Evolutionary conservation across 1,140 invertebrate genomes (phyloP).

Genomic region (Brachionus koreanus): DNA sequence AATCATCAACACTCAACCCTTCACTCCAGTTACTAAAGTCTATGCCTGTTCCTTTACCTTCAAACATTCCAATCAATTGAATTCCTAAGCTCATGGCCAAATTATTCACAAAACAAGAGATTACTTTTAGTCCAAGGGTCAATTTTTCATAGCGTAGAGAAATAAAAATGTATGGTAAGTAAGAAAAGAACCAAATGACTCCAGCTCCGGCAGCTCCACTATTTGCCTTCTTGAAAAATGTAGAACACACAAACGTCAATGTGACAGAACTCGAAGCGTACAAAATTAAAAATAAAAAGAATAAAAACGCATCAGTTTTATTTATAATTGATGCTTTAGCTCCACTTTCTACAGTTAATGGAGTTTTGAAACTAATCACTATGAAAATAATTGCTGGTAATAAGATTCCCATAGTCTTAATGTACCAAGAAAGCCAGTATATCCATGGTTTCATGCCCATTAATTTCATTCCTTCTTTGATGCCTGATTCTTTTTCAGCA

Average conservation of each 20-base stretch:
- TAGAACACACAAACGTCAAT: constrained; percentile 32
- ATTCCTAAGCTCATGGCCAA: constrained; percentile 53
- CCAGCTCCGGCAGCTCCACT: constrained; percentile 52
- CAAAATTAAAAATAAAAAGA: constrained; percentile 48
- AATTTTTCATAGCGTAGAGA: constrained; percentile 62
- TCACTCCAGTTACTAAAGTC: constrained; percentile 36
- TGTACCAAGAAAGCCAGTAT: constrained; percentile 78
- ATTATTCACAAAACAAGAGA: constrained; percentile 51
- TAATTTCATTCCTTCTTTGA: constrained; percentile 71
- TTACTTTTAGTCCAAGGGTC: constrained; percentile 48
- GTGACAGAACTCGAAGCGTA: constrained; percentile 32
- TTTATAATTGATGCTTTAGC: constrained; percentile 59
- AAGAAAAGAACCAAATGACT: constrained; percentile 55
- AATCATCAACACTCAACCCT: constrained; percentile 17
- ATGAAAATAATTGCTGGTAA: constrained; percentile 63
- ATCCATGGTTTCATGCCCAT: constrained; percentile 78
- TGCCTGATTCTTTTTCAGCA: constrained; percentile 55
- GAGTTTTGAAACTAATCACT: constrained; percentile 56
- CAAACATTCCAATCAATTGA: constrained; percentile 56
- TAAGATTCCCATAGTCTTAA: constrained; percentile 70
- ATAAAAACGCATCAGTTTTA: constrained; percentile 61
- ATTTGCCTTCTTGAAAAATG: constrained; percentile 62
- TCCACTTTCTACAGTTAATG: constrained; percentile 40
- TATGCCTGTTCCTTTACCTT: constrained; percentile 56
- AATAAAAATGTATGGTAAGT: constrained; percentile 62